phyloP scores from a whole-genome alignment of 2,797 vertebrate genomes.

The Squalus acanthias region DNA sequence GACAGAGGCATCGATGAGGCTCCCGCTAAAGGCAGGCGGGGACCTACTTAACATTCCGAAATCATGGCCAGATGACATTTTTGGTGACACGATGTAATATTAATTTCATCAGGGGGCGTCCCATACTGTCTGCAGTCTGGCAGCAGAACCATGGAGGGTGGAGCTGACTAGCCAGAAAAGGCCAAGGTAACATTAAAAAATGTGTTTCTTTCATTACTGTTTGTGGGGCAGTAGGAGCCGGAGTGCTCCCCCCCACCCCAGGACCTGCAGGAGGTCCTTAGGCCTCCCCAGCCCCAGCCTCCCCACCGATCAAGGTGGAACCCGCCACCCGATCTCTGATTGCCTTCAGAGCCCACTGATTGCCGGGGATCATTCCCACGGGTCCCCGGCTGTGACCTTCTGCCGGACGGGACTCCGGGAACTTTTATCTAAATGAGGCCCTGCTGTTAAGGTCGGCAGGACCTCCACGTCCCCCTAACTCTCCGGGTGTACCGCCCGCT shows the following conservation, averaged over 20 bases:
- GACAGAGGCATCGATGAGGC: too few relatives aligned
- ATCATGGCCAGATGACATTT: background rate
- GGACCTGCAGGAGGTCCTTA: background rate
- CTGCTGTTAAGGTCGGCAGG: background rate
- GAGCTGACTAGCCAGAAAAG: too few relatives aligned
- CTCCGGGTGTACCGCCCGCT: background rate
- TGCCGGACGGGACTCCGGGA: background rate
- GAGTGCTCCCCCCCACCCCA: background rate
- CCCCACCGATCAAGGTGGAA: background rate
- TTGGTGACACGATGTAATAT: background rate
- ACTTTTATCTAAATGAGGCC: background rate
- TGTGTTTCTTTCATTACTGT: background rate
- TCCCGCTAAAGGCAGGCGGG: too few relatives aligned
- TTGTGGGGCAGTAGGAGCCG: background rate
- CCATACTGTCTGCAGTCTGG: background rate
- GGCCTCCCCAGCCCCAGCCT: background rate
- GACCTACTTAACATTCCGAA: background rate
- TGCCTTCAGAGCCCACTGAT: background rate
- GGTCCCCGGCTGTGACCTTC: background rate
- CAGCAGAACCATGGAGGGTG: too few relatives aligned
- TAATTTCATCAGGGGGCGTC: background rate
- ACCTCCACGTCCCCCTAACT: background rate
- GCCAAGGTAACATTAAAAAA: background rate
- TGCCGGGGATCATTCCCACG: background rate
- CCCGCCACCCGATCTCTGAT: background rate